These are phyloP conservation scores for Ia io DNA, from an alignment of 2,113 vertebrate species.

Conservation along the genomic window DNA sequence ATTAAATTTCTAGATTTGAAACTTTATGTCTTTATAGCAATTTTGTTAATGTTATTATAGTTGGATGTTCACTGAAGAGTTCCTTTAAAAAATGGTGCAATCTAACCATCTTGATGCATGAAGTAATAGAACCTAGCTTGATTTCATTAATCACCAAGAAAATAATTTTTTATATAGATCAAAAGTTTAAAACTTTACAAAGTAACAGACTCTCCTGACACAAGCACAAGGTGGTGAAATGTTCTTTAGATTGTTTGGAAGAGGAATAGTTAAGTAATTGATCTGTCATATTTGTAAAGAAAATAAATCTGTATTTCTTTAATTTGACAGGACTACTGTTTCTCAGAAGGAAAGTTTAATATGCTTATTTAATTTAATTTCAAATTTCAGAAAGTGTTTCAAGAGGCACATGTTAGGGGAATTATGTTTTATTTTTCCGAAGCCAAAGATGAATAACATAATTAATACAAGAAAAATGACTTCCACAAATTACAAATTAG, in stretches of 20 bases:
- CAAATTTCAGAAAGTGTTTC: conserved; percentile 27
- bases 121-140: background rate
- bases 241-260: background rate
- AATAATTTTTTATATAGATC: background rate
- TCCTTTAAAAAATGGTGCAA: background rate
- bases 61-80: background rate
- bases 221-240: background rate
- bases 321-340: background rate
- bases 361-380: conserved; percentile 48
- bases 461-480: background rate
- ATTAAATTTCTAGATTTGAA: conserved; percentile 38
- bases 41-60: background rate
- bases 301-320: conserved; percentile 31
- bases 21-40: background rate
- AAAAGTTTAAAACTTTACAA: background rate
- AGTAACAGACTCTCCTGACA: background rate
- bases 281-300: background rate
- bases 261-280: conserved; percentile 1
- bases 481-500: conserved; percentile 8
- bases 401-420: conserved; percentile 15
- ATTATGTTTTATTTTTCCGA: conserved; percentile 36
- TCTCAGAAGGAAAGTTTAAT: background rate
- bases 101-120: background rate
- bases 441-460: background rate
- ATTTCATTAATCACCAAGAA: background rate